Evolutionary conservation across 2,113 vertebrate species (phyloP).

Genomic region (Beaufortia kweichowensis): DNA sequence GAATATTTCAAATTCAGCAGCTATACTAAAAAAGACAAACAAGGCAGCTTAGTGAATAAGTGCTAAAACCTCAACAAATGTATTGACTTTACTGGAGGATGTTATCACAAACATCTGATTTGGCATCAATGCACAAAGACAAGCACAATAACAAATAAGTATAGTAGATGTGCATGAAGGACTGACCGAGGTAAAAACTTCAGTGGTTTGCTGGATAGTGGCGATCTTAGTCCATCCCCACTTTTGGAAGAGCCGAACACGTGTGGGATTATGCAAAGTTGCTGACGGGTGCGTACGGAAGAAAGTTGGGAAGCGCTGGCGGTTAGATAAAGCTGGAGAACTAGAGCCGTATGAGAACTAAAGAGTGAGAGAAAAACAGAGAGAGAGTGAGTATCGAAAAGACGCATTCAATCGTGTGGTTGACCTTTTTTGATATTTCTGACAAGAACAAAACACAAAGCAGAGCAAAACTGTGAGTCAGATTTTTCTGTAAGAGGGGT

Average conservation of each 20-base stretch:
- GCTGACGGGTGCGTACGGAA: slow-evolving; percentile 93
- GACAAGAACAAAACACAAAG: slow-evolving; percentile 10
- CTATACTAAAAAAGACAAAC: no score
- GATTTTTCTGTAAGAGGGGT: slow-evolving; percentile 24
- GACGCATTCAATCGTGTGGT: background rate
- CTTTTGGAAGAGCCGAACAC: slow-evolving; percentile 91
- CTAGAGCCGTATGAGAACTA: slow-evolving; percentile 95
- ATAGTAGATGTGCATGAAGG: background rate
- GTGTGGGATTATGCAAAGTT: slow-evolving; percentile 92
- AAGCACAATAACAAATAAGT: background rate
- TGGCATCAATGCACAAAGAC: no score
- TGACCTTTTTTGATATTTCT: slow-evolving; percentile 17
- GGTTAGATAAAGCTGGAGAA: slow-evolving; percentile 90
- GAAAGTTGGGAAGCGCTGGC: slow-evolving; percentile 92
- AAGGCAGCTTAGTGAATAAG: no score
- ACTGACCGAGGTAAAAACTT: slow-evolving; percentile 94
- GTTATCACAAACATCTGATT: no score
- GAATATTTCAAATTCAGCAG: no score
- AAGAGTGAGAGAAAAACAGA: background rate
- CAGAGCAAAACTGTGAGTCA: background rate
- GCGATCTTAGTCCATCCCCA: slow-evolving; percentile 96
- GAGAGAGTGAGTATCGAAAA: background rate
- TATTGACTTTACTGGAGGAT: no score
- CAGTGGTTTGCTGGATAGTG: slow-evolving; percentile 95
- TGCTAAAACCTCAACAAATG: no score